These are phyloP conservation scores for Synanthedon vespiformis DNA, from an alignment of 2,888 invertebrate species.

Conservation along the genomic window DNA sequence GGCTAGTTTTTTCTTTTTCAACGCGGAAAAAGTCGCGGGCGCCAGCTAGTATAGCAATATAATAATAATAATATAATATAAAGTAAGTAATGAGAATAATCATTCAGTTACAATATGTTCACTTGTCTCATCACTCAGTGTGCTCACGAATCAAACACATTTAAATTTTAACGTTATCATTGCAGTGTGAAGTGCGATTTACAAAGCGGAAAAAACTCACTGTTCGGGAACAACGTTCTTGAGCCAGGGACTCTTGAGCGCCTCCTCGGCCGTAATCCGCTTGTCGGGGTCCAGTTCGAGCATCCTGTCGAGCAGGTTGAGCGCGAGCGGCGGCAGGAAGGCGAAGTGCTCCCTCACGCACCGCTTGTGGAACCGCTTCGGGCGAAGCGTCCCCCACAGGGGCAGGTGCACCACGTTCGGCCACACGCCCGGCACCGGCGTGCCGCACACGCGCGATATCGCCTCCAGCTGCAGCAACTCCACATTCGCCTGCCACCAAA, in stretches of 20 bases:
- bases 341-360: conserved; percentile 93
- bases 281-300: conserved; percentile 94
- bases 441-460: conserved; percentile 94
- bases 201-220: conserved; percentile 67
- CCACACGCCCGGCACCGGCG: conserved; percentile 97
- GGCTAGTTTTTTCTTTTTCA: too few relatives aligned
- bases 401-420: conserved; percentile 95
- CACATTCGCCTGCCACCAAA: conserved; percentile 78
- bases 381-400: conserved; percentile 90
- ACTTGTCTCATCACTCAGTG: too few relatives aligned
- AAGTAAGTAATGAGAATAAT: too few relatives aligned
- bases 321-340: conserved; percentile 88
- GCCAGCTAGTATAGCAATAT: too few relatives aligned
- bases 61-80: too few relatives aligned
- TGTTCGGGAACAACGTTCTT: conserved; percentile 90
- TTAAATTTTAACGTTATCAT: neutral
- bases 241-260: conserved; percentile 92
- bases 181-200: conserved; percentile 2
- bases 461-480: conserved; percentile 95
- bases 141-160: too few relatives aligned
- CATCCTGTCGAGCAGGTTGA: conserved; percentile 95
- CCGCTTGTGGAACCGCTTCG: conserved; percentile 90
- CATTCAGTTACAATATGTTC: too few relatives aligned
- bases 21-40: too few relatives aligned
- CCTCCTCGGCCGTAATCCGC: conserved; percentile 94